These are phyloP conservation scores for Agrotis segetum DNA, from an alignment of 2,888 invertebrate species.

Conservation along the genomic window DNA sequence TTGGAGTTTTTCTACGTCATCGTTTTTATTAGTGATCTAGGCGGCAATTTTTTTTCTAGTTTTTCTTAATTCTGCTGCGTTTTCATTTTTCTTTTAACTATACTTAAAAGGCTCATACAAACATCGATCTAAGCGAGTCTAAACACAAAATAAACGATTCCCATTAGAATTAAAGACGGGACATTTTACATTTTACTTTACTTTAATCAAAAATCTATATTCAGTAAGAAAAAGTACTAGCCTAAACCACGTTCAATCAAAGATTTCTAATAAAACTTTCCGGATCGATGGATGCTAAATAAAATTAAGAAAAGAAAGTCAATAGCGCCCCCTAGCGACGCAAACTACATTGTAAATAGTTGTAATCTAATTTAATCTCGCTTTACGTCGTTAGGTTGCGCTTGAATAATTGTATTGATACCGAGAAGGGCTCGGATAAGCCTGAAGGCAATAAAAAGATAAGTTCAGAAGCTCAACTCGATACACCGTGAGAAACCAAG, in stretches of 20 bases:
- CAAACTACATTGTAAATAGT: conserved; percentile 51
- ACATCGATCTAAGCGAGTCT: no score
- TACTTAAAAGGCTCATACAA: no score
- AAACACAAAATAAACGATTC: no score
- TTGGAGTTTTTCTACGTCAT: no score
- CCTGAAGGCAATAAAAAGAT: conserved; percentile 11
- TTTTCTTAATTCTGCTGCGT: no score
- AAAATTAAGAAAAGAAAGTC: conserved; percentile 22
- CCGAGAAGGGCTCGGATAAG: conserved; percentile 32
- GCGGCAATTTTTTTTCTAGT: no score
- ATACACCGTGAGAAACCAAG: background rate
- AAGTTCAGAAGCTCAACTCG: background rate
- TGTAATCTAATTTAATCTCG: conserved; percentile 62
- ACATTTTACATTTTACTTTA: no score
- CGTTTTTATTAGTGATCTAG: no score
- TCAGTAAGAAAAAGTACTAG: background rate
- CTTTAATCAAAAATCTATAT: no score
- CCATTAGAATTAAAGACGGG: no score
- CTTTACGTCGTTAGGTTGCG: conserved; percentile 43
- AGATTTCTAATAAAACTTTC: conserved; percentile 40
- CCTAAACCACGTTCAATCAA: background rate
- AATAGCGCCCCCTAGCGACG: conserved; percentile 7
- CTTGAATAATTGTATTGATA: conserved; percentile 63
- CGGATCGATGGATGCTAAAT: conserved; percentile 25
- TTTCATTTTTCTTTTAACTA: no score